phyloP scores from a whole-genome alignment of 2,888 invertebrate species.

The Agrypnus murinus region DNA sequence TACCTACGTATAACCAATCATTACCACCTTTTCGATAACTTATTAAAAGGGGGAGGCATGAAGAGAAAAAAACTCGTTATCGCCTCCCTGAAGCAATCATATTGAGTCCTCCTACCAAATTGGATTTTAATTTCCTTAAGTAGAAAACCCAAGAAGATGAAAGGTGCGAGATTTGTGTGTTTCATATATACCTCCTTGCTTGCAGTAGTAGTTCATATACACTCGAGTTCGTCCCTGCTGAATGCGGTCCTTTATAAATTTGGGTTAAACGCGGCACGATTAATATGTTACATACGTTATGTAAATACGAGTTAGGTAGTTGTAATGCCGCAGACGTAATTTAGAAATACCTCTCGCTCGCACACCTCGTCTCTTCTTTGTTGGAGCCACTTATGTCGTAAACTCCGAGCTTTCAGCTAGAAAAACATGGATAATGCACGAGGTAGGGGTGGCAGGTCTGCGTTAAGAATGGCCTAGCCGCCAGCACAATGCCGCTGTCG shows the following conservation, averaged over 20 bases:
- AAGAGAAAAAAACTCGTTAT: conserved; percentile 9
- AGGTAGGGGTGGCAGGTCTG: conserved; percentile 46
- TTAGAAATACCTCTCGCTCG: conserved; percentile 44
- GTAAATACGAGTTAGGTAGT: conserved; percentile 49
- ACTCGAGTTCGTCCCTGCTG: conserved; percentile 14
- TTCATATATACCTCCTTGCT: too few relatives aligned
- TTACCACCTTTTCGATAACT: conserved; percentile 16
- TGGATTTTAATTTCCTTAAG: conserved; percentile 13
- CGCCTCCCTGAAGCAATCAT: neutral
- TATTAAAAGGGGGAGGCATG: neutral
- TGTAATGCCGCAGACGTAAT: conserved; percentile 48
- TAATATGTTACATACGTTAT: conserved; percentile 51
- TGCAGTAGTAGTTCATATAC: too few relatives aligned
- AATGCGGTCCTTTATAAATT: conserved; percentile 43
- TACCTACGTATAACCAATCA: conserved; percentile 23
- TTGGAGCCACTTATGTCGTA: conserved; percentile 51
- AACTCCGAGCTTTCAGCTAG: conserved; percentile 51
- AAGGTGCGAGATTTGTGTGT: conserved; percentile 2
- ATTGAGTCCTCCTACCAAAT: neutral
- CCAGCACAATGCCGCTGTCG: conserved; percentile 42
- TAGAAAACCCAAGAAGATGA: neutral
- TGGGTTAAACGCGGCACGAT: conserved; percentile 46
- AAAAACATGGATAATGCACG: conserved; percentile 52
- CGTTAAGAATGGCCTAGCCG: conserved; percentile 46
- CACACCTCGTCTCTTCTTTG: conserved; percentile 31